These are phyloP conservation scores for Cyclargus thomasi DNA, from an alignment of 1,140 invertebrate species.

Conservation along the genomic window DNA sequence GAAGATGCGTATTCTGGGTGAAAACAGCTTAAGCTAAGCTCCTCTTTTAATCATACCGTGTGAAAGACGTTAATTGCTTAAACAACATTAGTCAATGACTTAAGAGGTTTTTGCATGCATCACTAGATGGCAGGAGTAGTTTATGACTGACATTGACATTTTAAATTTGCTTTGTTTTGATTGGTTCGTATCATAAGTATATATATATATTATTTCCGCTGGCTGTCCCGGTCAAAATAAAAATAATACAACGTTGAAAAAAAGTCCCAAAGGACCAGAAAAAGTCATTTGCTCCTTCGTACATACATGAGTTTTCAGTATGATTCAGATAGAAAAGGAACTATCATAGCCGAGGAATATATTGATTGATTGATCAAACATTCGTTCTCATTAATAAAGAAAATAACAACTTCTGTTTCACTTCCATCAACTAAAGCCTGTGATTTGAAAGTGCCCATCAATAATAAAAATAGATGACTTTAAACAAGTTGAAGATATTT, in stretches of 20 bases:
- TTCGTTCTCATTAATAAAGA: conserved; percentile 17
- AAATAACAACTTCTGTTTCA: conserved; percentile 33
- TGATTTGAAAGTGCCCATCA: too few species aligned
- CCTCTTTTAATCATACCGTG: conserved; percentile 20
- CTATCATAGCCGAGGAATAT: conserved; percentile 24
- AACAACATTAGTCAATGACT: not conserved
- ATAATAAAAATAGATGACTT: conserved; percentile 32
- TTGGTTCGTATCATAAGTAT: conserved; percentile 20
- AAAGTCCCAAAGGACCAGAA: conserved; percentile 15
- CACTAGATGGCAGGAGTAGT: too few species aligned
- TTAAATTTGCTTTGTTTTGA: too few species aligned
- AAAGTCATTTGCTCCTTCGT: conserved; percentile 20
- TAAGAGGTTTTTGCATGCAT: too few species aligned
- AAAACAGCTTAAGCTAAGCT: conserved; percentile 20
- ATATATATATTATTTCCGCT: conserved; percentile 23
- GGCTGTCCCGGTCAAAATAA: conserved; percentile 25
- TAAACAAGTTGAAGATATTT: conserved; percentile 31
- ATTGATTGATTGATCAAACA: conserved; percentile 21
- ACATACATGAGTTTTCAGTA: conserved; percentile 19
- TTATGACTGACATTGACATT: too few species aligned
- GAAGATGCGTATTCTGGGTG: conserved; percentile 19
- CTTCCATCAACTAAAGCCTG: conserved; percentile 31
- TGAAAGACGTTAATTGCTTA: conserved; percentile 9
- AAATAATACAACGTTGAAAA: conserved; percentile 27
- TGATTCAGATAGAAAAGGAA: conserved; percentile 16